Evolutionary conservation across 2,888 invertebrate genomes (phyloP).

Genomic region (Calameuta pallipes): DNA sequence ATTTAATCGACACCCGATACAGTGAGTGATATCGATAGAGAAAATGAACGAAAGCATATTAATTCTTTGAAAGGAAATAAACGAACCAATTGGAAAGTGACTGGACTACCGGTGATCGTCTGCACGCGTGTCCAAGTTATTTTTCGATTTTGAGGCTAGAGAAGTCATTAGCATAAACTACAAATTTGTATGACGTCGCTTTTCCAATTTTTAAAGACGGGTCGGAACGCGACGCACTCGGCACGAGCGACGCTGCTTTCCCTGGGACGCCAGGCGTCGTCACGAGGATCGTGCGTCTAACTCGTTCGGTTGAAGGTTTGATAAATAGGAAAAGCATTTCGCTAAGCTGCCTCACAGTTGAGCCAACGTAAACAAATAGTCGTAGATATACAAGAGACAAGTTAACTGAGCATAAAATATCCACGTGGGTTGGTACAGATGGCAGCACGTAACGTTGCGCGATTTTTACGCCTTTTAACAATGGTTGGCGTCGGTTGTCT

Average conservation of each 20-base stretch:
- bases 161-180: background rate
- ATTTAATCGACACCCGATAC: background rate
- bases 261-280: no score
- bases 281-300: background rate
- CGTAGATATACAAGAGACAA: background rate
- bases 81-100: background rate
- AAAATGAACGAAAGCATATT: background rate
- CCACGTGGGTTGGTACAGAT: background rate
- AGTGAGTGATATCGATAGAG: background rate
- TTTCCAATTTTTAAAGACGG: background rate
- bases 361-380: background rate
- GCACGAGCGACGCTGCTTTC: background rate
- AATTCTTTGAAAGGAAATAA: background rate
- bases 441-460: background rate
- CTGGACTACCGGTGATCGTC: background rate
- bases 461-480: background rate
- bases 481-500: background rate
- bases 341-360: background rate
- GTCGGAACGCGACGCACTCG: background rate
- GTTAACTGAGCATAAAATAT: background rate
- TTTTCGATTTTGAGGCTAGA: background rate
- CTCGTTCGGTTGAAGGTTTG: background rate
- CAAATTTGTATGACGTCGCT: background rate
- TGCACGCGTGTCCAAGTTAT: background rate
- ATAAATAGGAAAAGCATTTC: background rate